These are phyloP conservation scores for Amiota minor DNA, from an alignment of 2,888 invertebrate species.

Conservation along the genomic window DNA sequence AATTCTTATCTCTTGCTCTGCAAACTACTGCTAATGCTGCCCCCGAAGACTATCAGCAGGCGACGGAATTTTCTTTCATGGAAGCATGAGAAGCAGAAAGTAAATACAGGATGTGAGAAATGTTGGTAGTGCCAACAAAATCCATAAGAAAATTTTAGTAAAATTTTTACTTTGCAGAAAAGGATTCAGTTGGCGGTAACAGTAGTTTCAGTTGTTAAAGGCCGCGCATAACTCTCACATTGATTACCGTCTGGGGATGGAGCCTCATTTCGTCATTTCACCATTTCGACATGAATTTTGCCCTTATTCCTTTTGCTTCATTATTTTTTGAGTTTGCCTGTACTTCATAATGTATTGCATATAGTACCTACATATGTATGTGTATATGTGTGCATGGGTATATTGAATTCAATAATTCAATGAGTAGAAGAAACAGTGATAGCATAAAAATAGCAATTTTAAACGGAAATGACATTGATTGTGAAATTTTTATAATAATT, in stretches of 20 bases:
- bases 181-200: neutral
- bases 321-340: slow-evolving; percentile 20
- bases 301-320: slow-evolving; percentile 7
- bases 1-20: slow-evolving; percentile 61
- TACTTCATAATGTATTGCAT: slow-evolving; percentile 32
- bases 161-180: neutral
- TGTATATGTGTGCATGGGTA: slow-evolving; percentile 9
- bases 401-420: slow-evolving; percentile 67
- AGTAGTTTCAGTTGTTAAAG: slow-evolving; percentile 36
- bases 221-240: slow-evolving; percentile 63
- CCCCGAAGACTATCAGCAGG: slow-evolving; percentile 51
- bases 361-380: no score
- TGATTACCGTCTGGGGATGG: slow-evolving; percentile 59
- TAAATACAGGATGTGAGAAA: neutral
- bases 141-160: slow-evolving; percentile 30
- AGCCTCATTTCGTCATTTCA: slow-evolving; percentile 24
- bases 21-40: slow-evolving; percentile 55
- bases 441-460: slow-evolving; percentile 18
- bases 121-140: slow-evolving; percentile 12
- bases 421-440: slow-evolving; percentile 27
- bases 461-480: slow-evolving; percentile 28
- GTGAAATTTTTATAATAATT: slow-evolving; percentile 26
- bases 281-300: neutral
- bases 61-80: slow-evolving; percentile 1
- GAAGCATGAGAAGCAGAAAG: neutral